phyloP scores from a whole-genome alignment of 2,888 invertebrate species.

The Dorcus hopei region DNA sequence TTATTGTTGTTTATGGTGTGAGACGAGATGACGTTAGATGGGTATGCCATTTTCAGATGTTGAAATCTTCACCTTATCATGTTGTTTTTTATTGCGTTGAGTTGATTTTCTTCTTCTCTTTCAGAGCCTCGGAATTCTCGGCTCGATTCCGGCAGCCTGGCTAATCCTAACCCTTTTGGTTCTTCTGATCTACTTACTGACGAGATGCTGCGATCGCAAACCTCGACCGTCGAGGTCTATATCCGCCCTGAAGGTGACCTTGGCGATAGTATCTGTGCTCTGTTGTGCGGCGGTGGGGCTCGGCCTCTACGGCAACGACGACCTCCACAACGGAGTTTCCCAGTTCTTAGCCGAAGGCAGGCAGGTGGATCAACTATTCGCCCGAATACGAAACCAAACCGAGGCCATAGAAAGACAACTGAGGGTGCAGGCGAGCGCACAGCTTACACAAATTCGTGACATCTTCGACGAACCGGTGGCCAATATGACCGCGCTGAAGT shows the following conservation, averaged over 20 bases:
- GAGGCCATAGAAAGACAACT: slow-evolving; percentile 73
- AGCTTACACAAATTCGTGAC: slow-evolving; percentile 70
- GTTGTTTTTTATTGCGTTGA: too few relatives aligned
- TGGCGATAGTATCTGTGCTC: slow-evolving; percentile 78
- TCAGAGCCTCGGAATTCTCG: slow-evolving; percentile 90
- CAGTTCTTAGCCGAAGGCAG: slow-evolving; percentile 77
- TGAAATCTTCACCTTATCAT: too few relatives aligned
- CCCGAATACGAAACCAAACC: slow-evolving; percentile 79
- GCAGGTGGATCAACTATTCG: slow-evolving; percentile 76
- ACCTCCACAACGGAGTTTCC: slow-evolving; percentile 85
- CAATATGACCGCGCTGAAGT: slow-evolving; percentile 73
- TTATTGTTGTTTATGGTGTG: too few relatives aligned
- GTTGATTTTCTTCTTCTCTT: slow-evolving; percentile 34
- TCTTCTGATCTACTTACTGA: slow-evolving; percentile 87
- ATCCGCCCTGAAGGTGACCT: slow-evolving; percentile 77
- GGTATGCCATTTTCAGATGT: too few relatives aligned
- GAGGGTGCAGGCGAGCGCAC: slow-evolving; percentile 55
- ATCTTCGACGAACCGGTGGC: slow-evolving; percentile 73
- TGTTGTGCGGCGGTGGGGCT: slow-evolving; percentile 89
- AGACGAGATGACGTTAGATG: too few relatives aligned
- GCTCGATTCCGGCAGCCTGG: slow-evolving; percentile 91
- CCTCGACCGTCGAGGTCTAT: slow-evolving; percentile 86
- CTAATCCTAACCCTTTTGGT: slow-evolving; percentile 86
- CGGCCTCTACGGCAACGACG: slow-evolving; percentile 92
- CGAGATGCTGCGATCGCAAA: slow-evolving; percentile 93